Conservation (phyloP, 2,888 invertebrate species). For the Leuctra nigra region DNA sequence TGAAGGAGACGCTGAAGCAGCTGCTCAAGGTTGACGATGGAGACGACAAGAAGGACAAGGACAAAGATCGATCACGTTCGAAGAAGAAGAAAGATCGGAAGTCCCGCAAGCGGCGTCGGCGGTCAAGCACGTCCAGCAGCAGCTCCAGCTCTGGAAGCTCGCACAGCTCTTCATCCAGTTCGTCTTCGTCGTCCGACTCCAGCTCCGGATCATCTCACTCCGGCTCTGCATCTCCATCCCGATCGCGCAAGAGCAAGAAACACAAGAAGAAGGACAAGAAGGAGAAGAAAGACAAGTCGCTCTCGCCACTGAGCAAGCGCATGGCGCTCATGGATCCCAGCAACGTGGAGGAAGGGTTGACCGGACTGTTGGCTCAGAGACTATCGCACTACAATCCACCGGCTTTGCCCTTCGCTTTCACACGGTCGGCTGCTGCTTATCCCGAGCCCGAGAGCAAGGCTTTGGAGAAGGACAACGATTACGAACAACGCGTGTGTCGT, state of each 20-base stretch:
- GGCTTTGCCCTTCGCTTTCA: conserved; percentile 29
- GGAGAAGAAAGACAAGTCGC: conserved; percentile 57
- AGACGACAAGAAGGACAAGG: conserved; percentile 36
- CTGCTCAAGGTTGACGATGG: conserved; percentile 46
- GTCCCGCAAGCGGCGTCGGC: conserved; percentile 29
- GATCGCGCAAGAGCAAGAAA: conserved; percentile 30
- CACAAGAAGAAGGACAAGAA: conserved; percentile 38
- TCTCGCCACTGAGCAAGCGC: conserved; percentile 75
- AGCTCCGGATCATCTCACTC: conserved; percentile 54
- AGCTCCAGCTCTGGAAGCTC: conserved; percentile 48
- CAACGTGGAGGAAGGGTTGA: conserved; percentile 36
- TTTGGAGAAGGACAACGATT: conserved; percentile 48
- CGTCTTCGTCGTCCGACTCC: conserved; percentile 50
- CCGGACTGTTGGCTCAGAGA: conserved; percentile 26
- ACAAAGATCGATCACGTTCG: conserved; percentile 33
- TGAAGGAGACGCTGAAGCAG: conserved; percentile 60
- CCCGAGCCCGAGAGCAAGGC: conserved; percentile 15
- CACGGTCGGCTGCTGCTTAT: conserved; percentile 17
- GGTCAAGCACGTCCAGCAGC: conserved; percentile 44
- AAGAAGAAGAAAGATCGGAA: conserved; percentile 45
- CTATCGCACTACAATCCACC: conserved; percentile 30
- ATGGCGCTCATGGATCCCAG: conserved; percentile 66
- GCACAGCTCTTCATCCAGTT: conserved; percentile 42
- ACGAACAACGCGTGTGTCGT: conserved; percentile 62
- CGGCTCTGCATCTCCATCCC: conserved; percentile 27